A percentile compares a stretch with the other conserved stretches of the same genome.
Conservation (phyloP, 2,797 vertebrate species). For the Tolypeutes matacus region DNA sequence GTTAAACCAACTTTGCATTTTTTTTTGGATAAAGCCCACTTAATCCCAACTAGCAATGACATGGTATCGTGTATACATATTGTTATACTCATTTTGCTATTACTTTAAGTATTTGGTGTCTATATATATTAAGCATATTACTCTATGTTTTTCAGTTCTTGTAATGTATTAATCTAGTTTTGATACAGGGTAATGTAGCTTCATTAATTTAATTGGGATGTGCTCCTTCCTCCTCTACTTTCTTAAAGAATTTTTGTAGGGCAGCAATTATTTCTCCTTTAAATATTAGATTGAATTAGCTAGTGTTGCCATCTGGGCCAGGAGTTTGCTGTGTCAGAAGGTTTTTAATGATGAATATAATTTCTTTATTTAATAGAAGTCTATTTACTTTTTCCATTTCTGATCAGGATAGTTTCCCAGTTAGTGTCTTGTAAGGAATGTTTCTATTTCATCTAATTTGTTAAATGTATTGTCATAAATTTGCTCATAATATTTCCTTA, state of each 20-base stretch:
- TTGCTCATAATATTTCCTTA: neutral
- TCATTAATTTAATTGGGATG: conserved; percentile 3
- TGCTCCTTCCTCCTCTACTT: neutral
- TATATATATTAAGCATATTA: neutral
- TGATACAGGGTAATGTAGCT: conserved; percentile 15
- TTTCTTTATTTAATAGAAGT: neutral
- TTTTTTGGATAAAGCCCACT: neutral
- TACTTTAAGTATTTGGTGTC: neutral
- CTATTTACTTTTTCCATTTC: neutral
- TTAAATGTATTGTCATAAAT: neutral
- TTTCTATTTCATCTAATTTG: neutral
- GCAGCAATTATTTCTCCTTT: neutral
- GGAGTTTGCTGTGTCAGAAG: neutral
- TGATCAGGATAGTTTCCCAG: neutral
- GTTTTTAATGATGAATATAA: neutral
- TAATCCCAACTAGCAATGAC: too few species aligned
- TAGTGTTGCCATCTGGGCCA: neutral
- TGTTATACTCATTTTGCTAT: neutral
- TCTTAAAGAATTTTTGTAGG: conserved; percentile 31
- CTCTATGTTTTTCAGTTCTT: neutral
- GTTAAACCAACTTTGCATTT: neutral
- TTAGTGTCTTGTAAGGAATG: neutral
- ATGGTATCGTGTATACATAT: neutral
- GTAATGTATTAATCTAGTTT: neutral
- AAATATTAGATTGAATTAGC: conserved; percentile 36